These are phyloP conservation scores for Gobio gobio DNA, from an alignment of 2,113 vertebrate genomes.

Conservation along the genomic window DNA sequence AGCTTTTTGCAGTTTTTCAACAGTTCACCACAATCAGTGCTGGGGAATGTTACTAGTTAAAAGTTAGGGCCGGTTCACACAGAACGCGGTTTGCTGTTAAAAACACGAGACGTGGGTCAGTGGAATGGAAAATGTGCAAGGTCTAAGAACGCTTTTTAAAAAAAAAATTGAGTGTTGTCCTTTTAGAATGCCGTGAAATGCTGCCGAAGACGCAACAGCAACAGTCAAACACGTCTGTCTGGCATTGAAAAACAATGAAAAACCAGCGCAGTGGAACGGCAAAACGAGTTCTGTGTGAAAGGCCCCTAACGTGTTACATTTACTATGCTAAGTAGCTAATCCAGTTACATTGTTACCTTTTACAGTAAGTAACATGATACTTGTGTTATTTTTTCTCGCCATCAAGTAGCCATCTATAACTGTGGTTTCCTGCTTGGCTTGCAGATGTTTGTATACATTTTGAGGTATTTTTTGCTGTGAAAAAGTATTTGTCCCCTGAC, in stretches of 20 bases:
- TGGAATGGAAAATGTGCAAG: too few relatives aligned
- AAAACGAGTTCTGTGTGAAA: too few relatives aligned
- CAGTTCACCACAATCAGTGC: slow-evolving; percentile 25
- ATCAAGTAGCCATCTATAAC: neutral
- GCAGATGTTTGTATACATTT: neutral
- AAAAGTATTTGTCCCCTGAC: neutral
- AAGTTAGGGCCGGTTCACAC: neutral
- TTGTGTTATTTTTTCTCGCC: neutral
- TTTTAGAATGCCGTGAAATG: too few relatives aligned
- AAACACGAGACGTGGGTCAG: too few relatives aligned
- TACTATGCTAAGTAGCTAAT: neutral
- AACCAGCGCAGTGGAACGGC: too few relatives aligned
- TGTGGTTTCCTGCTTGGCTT: neutral
- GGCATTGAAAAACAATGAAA: too few relatives aligned
- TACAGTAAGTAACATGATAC: neutral
- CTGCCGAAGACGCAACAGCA: too few relatives aligned
- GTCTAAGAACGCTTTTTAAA: too few relatives aligned
- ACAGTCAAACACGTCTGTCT: too few relatives aligned
- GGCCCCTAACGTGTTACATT: too few relatives aligned
- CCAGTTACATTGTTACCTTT: neutral
- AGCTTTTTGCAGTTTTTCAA: slow-evolving; percentile 10
- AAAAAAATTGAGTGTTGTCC: too few relatives aligned
- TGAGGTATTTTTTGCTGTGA: neutral
- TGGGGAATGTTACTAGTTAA: slow-evolving; percentile 12
- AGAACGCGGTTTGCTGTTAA: too few relatives aligned